A percentile compares a stretch with the other conserved stretches of the same genome.
Evolutionary conservation across 2,888 invertebrate species (phyloP).

Genomic region (Adelognathus sp.): DNA sequence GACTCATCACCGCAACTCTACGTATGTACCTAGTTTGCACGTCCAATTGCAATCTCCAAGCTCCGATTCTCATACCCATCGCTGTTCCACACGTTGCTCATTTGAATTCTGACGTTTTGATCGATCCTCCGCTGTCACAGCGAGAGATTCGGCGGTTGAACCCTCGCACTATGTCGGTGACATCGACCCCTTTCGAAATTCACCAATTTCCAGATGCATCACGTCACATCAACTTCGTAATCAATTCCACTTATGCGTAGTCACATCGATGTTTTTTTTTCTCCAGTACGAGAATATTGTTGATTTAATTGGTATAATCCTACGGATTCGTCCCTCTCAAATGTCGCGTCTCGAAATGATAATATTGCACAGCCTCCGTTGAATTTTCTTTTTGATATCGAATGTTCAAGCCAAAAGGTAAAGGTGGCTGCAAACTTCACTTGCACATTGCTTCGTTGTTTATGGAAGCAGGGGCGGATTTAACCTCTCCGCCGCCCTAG

Average conservation of each 20-base stretch:
- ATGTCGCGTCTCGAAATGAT: no score
- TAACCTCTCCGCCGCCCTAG: no score
- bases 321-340: no score
- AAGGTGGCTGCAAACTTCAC: no score
- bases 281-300: no score
- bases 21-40: neutral
- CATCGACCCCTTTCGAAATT: neutral
- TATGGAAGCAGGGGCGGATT: no score
- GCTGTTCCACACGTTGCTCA: neutral
- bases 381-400: no score
- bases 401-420: no score
- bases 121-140: slow-evolving; percentile 10
- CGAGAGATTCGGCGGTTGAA: neutral
- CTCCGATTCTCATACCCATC: no score
- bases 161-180: neutral
- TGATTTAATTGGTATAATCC: no score
- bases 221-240: neutral
- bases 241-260: neutral
- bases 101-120: slow-evolving; percentile 27
- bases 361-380: no score
- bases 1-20: neutral
- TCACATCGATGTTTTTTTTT: neutral
- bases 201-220: neutral
- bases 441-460: no score
- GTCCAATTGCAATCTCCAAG: neutral